These are phyloP conservation scores for Enteromius treurensis DNA, from an alignment of 2,797 vertebrate genomes.

Conservation along the genomic window DNA sequence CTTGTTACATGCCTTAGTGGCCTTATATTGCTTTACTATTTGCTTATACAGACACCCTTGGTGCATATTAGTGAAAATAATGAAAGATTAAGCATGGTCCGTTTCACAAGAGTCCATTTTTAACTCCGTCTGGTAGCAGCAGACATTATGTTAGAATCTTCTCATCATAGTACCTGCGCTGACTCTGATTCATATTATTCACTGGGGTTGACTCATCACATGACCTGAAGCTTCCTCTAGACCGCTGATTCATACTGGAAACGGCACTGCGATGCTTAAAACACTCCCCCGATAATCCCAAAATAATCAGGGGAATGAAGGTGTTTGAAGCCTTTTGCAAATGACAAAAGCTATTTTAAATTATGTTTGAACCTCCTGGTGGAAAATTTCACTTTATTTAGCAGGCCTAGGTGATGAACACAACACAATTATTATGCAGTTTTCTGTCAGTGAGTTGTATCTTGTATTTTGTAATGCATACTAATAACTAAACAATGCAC, in stretches of 20 bases:
- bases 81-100: neutral
- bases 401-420: neutral
- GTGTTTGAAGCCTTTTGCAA: neutral
- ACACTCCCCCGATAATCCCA: conserved; percentile 12
- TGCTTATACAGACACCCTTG: neutral
- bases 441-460: neutral
- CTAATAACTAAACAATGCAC: no score
- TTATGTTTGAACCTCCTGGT: neutral
- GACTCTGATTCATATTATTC: conserved; percentile 58
- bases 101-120: conserved; percentile 15
- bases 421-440: neutral
- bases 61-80: neutral
- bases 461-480: neutral
- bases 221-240: conserved; percentile 41
- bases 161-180: conserved; percentile 17
- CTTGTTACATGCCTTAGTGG: neutral
- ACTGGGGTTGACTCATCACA: conserved; percentile 56
- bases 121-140: conserved; percentile 1
- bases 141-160: conserved; percentile 41
- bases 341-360: neutral
- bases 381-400: neutral
- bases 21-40: neutral
- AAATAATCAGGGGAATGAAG: conserved; percentile 41
- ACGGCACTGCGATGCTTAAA: conserved; percentile 8
- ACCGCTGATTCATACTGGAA: conserved; percentile 56